A percentile compares a stretch with the other conserved stretches of the same genome.
phyloP scores from a whole-genome alignment of 2,888 invertebrate species.

The Agonum fuliginosum region DNA sequence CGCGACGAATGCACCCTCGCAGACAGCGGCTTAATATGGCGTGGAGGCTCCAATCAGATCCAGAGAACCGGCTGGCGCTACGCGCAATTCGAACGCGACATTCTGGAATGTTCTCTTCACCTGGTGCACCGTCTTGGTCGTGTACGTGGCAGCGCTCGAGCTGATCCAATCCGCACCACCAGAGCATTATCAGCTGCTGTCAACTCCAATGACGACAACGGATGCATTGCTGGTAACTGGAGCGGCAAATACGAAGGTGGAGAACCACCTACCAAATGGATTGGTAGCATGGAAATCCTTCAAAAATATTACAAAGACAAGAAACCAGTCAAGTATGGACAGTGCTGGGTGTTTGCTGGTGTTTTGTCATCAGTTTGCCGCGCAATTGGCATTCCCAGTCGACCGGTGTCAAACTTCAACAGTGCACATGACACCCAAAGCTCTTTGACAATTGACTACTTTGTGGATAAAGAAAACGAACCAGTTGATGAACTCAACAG shows the following conservation, averaged over 20 bases:
- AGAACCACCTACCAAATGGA: constrained; percentile 88
- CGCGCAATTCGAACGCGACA: constrained; percentile 87
- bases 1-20: constrained; percentile 87
- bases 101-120: constrained; percentile 84
- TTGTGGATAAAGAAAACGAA: constrained; percentile 76
- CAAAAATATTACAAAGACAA: constrained; percentile 85
- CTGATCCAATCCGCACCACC: constrained; percentile 83
- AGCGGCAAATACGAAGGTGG: constrained; percentile 87
- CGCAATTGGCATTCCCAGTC: constrained; percentile 87
- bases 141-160: constrained; percentile 78
- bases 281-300: constrained; percentile 86
- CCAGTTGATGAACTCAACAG: constrained; percentile 28
- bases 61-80: constrained; percentile 89
- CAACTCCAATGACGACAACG: constrained; percentile 88
- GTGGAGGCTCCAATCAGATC: constrained; percentile 86
- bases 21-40: constrained; percentile 89
- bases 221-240: constrained; percentile 89
- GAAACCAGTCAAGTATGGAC: constrained; percentile 90
- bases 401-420: constrained; percentile 87
- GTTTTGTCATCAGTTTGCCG: constrained; percentile 86
- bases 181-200: constrained; percentile 88
- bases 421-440: constrained; percentile 93
- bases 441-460: constrained; percentile 89
- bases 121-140: constrained; percentile 77
- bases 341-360: constrained; percentile 94